Evolutionary conservation across 2,888 invertebrate species (phyloP), one percentile per base, ranked within the genome.

Genomic region (Spodoptera picta): DNA sequence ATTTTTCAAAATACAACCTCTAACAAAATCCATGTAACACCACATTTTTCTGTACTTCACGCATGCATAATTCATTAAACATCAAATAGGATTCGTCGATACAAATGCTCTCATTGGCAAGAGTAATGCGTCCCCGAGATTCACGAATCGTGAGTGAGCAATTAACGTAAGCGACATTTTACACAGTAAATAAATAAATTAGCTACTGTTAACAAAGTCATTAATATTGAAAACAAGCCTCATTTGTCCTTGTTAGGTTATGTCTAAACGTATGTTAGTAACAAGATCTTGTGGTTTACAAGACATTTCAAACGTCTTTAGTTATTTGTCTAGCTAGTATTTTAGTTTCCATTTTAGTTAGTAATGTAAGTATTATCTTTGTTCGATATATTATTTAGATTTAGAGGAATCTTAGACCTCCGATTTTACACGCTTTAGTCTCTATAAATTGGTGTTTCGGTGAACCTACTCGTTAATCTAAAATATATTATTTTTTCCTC

Each of bases 171-270:
- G 69, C 71, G 79, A 78, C 69, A 78, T 69, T 72, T 64, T 65
- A 54, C 62, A 65, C 50, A 75, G 62, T 78, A 68, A 71, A 67
- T 78, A 68, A 71, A 67, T 78, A 75, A 69, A 78, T 78, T 75
- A 73, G 59, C 47, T 41, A 36, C 69, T 60, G 64, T 58, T 78
- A 75, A 77, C 72, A 72, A 75, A 75, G 59, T 63, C 72, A 77
- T 78, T 77, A 75, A 78, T 75, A 72, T 65, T 65, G 65, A 59
- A 56, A 66, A 46, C 55, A 65, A 67, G 58, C 63, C 57, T 60
- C 63, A 50, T 79, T 70, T 56, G 42, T 70, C 19, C 58, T 60
- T 74, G 66, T 70, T 62, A 59, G 19, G 48, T 24, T 27, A 51
- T 43, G 36, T 60, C 23, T 64, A 48, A 50, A 60, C 59, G 55